Evolutionary conservation across 92 coral and sea anemone species (phyloP), one percentile per base, ranked within the genome.

Genomic region (Porites lobata): DNA sequence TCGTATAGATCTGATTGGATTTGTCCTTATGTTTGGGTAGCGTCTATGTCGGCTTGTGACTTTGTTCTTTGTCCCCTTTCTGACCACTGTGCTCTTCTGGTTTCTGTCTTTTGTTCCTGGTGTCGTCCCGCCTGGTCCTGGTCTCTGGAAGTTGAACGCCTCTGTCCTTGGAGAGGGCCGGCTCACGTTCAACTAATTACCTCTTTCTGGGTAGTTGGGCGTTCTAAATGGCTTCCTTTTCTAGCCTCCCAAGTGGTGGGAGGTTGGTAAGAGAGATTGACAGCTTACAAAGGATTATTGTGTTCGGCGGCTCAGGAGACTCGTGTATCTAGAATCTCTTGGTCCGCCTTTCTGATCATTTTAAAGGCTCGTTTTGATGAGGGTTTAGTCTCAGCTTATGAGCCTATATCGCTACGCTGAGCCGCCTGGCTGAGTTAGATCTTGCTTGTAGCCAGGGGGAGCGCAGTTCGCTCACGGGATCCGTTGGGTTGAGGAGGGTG

Each of bases 171-270:
- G 32, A 0, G 78, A 78, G 7, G 67, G 51, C n/a, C 0, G 14
- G 7, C 1, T 63, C n/a, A 77, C 7, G 18, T 24, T 7, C 5
- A 8, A 0, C 14, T 22, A 1, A 26, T 86, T 0, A 20, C 62
- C 3, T 13, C 13, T 62, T 77, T 77, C 32, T 86, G 84, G 89
- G 29, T 19, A 9, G 18, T 6, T 86, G n/a, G 90, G 90, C 58
- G 50, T 9, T 2, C 3, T 0, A 8, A 1, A 22, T 17, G 6
- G 0, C 9, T 3, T 21, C 71, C 21, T 77, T 18, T 2, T 7
- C 63, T 0, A 26, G 77, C 8, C 50, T 57, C 2, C 64, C 7
- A 0, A 63, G 13, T 86, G 90, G 90, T 86, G 90, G 90, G 90
- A 86, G 8, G 78, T 15, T 0, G 79, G 90, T 8, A 86, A 86